These are phyloP conservation scores for Ommatoiulus sabulosus DNA, from an alignment of 2,888 invertebrate genomes.

Conservation along the genomic window DNA sequence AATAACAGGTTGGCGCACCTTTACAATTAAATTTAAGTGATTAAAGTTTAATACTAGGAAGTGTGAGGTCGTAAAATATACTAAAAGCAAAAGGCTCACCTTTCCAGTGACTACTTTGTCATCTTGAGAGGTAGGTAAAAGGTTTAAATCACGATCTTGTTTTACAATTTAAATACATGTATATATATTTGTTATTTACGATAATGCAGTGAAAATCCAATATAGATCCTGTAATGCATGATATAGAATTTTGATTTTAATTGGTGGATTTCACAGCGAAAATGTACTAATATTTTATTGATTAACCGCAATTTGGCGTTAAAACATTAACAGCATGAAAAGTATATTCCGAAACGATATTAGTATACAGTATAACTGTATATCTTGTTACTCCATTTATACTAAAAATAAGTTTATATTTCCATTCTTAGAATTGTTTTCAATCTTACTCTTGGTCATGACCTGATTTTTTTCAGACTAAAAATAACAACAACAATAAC, in stretches of 20 bases:
- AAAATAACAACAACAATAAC: no score
- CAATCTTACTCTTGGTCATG: no score
- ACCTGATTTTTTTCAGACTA: no score
- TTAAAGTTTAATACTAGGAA: conserved; percentile 7
- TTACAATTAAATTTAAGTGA: not conserved
- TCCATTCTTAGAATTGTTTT: no score
- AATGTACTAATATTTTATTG: not conserved
- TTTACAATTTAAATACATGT: no score
- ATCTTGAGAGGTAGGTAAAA: not conserved
- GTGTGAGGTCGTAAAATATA: not conserved
- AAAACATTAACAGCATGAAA: no score
- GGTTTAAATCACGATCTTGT: no score
- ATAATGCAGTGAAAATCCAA: not conserved
- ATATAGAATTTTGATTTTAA: not conserved
- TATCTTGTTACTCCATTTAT: no score
- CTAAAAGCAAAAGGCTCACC: conserved; percentile 12
- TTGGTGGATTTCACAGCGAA: no score
- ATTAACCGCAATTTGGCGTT: not conserved
- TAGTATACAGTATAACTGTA: no score
- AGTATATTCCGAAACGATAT: no score
- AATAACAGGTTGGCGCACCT: not conserved
- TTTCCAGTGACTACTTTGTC: not conserved
- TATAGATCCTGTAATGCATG: not conserved
- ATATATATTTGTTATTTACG: not conserved
- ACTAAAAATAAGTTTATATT: no score